phyloP scores from a whole-genome alignment of 2,797 vertebrate species.

The Acanthornis magna region DNA sequence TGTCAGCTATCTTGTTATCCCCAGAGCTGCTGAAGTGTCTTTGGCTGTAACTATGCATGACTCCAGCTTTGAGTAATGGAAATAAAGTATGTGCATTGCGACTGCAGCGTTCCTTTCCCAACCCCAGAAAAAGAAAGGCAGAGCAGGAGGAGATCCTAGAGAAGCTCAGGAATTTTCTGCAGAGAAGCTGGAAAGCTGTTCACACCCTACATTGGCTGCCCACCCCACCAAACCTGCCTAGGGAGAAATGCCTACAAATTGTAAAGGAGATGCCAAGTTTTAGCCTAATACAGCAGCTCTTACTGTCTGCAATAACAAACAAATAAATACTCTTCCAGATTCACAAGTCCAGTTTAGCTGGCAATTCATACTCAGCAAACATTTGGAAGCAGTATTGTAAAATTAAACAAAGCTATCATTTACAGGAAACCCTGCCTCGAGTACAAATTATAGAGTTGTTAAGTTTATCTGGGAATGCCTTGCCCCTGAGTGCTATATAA shows the following conservation, averaged over 20 bases:
- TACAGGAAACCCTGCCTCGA: conserved; percentile 68
- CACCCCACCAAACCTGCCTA: not conserved
- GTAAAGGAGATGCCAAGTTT: not conserved
- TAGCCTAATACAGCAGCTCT: not conserved
- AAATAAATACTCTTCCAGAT: conserved; percentile 39
- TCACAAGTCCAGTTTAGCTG: conserved; percentile 18
- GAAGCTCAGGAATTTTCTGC: not conserved
- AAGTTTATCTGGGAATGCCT: conserved; percentile 69
- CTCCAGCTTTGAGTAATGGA: conserved; percentile 71
- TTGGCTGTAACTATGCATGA: conserved; percentile 62
- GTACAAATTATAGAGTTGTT: conserved; percentile 73
- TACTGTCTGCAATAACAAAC: conserved; percentile 10
- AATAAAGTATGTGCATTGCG: conserved; percentile 51
- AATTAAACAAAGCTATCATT: conserved; percentile 68
- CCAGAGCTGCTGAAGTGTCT: conserved; percentile 73
- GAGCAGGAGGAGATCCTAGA: not conserved
- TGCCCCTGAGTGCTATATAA: conserved; percentile 70
- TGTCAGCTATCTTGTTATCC: conserved; percentile 76
- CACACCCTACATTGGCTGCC: not conserved
- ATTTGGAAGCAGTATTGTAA: conserved; percentile 62
- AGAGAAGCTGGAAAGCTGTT: not conserved
- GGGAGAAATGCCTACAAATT: not conserved
- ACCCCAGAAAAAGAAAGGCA: not conserved
- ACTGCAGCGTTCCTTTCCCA: conserved; percentile 14
- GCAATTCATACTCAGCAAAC: conserved; percentile 13